Base-by-base conservation (phyloP, 2,113 vertebrate species). In the Pipra filicauda region DNA sequence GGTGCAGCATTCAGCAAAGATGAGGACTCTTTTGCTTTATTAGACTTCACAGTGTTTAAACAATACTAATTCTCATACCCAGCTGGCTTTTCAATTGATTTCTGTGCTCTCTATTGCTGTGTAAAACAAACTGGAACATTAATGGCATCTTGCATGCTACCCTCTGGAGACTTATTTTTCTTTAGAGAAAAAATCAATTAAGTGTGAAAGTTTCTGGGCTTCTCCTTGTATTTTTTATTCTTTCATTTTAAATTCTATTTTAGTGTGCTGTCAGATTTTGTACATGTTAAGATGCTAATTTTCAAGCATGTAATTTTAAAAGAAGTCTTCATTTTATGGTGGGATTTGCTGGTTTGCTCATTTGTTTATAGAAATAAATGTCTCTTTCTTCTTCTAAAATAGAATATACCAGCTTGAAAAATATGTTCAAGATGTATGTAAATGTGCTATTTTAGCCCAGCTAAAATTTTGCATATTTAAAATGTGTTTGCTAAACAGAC, bases 31-130 rank as follows among this genome's bases (percentile, higher is more conserved):
- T 61, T 89, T 75, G 76, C 79, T 82, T 89, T 86, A 95, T 94
- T 93, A 85, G 70, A 85, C 73, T 91, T 96, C 92, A 96, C 93
- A 95, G 54, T 93, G 33, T 94, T 97, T 94, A 83, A 97, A 95
- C 95, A 95, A 93, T 88, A 27, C 91, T 95, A 91, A 91, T 95
- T 95, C 91, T 92, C 52, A 65, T 78, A 54, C 67, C 90, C 92
- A 91, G 86, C 91, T 89, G 77, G 72, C 66, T 93, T 94, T 83
- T 82, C 81, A 88, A 8, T 84, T 96, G 82, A 90, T 95, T 89
- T 91, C 89, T 88, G 26, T 66, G 49, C 65, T 94, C 70, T 76
- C 74, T 94, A 11, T 54, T 94, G 55, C 87, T 78, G 48, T 31
- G 44, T 92, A 81, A 93, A 96, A 72, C 78, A 67, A 91, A 33